Base-by-base conservation (phyloP, 30 jellyfish, hydroid and myxozoan species). In the Turritopsis dohrnii region DNA sequence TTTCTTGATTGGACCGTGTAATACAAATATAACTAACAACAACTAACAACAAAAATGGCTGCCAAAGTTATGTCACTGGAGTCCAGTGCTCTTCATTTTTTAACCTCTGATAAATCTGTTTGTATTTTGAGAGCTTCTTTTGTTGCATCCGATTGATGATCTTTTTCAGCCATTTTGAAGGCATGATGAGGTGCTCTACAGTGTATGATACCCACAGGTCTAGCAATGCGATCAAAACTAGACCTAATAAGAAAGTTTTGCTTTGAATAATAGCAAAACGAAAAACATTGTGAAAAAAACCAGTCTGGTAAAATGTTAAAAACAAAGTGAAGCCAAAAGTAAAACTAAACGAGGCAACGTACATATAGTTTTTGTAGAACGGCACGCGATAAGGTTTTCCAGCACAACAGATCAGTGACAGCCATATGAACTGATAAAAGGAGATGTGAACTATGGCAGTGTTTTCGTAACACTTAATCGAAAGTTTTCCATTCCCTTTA, bases 361-460 rank as follows among this genome's bases (percentile, higher is more conserved):
- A 74, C 21, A 16, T 20, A n/a, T 28, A 41, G 23, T 84, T 84
- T 20, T 72, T 1, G 29, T 84, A 71, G 30, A 84, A 23, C 16
- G 90, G 88, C 52, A 41, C 76, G 18, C 87, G 69, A 54, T 75
- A 76, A 16, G 94, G 94, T 54, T 52, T 20, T 8, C 94, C 92
- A 19, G 65, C 25, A 0, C 25, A 29, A 66, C 81, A 81, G 29
- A 71, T 66, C 22, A 81, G 18, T 23, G 82, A 54, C 16, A 69
- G 1, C 82, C 79, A 52, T 18, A 54, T 41, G 53, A 13, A 65
- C 54, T 79, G 86, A 66, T 53, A 72, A 52, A 28, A 72, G 3
- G 82, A 66, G 22, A 69, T 28, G 60, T 79, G 23, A 13, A 79
- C 29, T 18, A 76, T 71, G 1, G 82, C 86, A 31, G 54, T 52